Conservation (phyloP, 2,113 vertebrate genomes). For the Cichladusa arquata region DNA sequence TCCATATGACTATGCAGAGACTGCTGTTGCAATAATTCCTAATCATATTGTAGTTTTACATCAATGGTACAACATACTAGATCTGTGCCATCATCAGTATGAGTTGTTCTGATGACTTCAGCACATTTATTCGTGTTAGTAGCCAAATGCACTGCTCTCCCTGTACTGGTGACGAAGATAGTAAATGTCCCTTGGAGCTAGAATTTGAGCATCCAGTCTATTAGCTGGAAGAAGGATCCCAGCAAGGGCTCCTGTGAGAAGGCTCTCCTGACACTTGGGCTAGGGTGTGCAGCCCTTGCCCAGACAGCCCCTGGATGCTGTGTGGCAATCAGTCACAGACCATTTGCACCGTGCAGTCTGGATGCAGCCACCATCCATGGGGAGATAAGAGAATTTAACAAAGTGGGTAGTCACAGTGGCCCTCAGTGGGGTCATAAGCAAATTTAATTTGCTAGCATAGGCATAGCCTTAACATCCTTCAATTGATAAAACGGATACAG, state of each 20-base stretch:
- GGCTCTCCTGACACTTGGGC: background rate
- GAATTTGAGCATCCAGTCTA: background rate
- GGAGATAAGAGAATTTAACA: background rate
- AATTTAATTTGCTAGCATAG: background rate
- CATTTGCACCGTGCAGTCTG: background rate
- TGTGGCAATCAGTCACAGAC: background rate
- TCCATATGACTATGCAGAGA: background rate
- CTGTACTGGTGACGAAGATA: background rate
- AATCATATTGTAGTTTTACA: background rate
- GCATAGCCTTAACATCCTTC: background rate
- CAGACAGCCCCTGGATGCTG: background rate
- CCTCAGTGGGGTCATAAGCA: background rate
- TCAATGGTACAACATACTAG: background rate
- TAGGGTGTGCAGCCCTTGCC: background rate
- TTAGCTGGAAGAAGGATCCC: background rate
- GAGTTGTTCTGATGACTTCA: background rate
- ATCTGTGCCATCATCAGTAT: background rate
- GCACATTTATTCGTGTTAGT: background rate
- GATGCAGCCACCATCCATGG: background rate
- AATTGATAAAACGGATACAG: background rate
- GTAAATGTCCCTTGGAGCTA: background rate
- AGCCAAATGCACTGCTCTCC: background rate
- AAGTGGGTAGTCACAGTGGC: background rate
- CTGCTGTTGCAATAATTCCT: background rate
- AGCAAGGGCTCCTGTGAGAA: background rate